Conservation (phyloP, 2,888 invertebrate species). For the Apotomis betuletana region DNA sequence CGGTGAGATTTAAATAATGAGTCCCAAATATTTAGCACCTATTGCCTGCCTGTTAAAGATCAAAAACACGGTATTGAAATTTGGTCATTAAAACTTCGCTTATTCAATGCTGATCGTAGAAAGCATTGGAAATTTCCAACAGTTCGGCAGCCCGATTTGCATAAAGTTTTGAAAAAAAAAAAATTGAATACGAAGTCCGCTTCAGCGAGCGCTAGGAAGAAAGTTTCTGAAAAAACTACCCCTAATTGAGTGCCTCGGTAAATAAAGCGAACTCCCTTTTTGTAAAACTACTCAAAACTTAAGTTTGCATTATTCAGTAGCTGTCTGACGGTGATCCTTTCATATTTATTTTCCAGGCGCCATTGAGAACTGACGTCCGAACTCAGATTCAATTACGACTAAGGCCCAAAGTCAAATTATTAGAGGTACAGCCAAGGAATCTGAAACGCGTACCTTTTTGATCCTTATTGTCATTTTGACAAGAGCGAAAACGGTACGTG, state of each 20-base stretch:
- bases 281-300: slow-evolving; percentile 32
- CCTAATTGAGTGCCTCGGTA: slow-evolving; percentile 39
- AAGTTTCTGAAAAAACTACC: slow-evolving; percentile 31
- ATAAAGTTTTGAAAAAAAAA: slow-evolving; percentile 40
- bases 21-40: too few species aligned
- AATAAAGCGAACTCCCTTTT: slow-evolving; percentile 36
- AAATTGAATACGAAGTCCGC: slow-evolving; percentile 21
- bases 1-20: too few species aligned
- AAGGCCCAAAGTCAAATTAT: too few species aligned
- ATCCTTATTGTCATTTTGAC: too few species aligned
- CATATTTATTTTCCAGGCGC: not conserved
- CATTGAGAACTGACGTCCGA: too few species aligned
- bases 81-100: slow-evolving; percentile 57
- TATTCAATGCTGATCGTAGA: slow-evolving; percentile 43
- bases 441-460: too few species aligned
- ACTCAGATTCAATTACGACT: too few species aligned
- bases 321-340: slow-evolving; percentile 8
- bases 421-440: too few species aligned
- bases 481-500: too few species aligned
- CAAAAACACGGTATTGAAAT: slow-evolving; percentile 35
- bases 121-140: slow-evolving; percentile 42
- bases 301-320: slow-evolving; percentile 24
- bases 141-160: slow-evolving; percentile 42
- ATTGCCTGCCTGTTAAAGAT: too few species aligned
- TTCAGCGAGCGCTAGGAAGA: slow-evolving; percentile 29